These are phyloP conservation scores for Reinhardtius hippoglossoides DNA, from an alignment of 2,113 vertebrate species.

Conservation along the genomic window DNA sequence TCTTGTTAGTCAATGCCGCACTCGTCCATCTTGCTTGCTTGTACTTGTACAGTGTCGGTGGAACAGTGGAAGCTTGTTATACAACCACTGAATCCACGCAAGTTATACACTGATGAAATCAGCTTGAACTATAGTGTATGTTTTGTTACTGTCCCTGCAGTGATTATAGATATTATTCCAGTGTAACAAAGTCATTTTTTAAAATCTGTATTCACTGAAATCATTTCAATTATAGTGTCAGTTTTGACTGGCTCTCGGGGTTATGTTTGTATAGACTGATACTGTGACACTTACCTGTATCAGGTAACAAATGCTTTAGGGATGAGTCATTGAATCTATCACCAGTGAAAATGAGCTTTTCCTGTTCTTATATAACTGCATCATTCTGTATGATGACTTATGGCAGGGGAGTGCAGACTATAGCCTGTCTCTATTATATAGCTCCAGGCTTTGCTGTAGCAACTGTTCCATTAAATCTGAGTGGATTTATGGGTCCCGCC, in stretches of 20 bases:
- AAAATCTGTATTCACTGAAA: no score
- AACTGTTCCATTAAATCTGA: constrained; percentile 6
- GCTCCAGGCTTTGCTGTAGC: background rate
- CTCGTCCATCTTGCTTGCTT: constrained; percentile 4
- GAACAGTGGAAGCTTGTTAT: background rate
- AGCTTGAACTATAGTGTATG: background rate
- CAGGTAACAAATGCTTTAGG: background rate
- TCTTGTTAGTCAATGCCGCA: constrained; percentile 24
- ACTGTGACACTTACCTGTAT: no score
- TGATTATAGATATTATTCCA: background rate
- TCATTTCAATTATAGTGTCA: no score
- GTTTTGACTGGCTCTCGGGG: background rate
- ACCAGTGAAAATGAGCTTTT: background rate
- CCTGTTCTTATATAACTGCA: background rate
- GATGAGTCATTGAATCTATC: background rate
- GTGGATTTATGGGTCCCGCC: constrained; percentile 1
- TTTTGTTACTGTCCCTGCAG: background rate
- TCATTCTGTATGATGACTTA: background rate
- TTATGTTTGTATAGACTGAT: background rate
- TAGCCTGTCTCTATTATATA: background rate
- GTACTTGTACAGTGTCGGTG: background rate
- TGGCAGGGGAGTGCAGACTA: background rate
- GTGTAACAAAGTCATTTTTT: no score
- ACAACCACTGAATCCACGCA: background rate
- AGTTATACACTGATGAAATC: background rate